phyloP scores from a whole-genome alignment of 2,888 invertebrate genomes.

The Oscheius sp. region DNA sequence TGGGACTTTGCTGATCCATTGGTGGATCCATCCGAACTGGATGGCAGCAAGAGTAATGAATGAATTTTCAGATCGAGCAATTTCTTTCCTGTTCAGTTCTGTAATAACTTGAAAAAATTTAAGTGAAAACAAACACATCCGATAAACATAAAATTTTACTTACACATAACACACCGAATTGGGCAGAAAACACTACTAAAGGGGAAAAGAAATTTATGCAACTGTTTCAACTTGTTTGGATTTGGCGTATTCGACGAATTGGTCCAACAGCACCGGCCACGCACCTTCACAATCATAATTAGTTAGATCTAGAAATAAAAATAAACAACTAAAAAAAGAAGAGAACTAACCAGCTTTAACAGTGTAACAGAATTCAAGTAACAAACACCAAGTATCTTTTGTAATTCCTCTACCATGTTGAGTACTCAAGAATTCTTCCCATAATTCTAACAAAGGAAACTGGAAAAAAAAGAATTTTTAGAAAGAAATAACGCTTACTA shows the following conservation, averaged over 20 bases:
- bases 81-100: too few relatives aligned
- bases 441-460: slow-evolving; percentile 44
- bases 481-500: slow-evolving; percentile 79
- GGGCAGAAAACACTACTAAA: too few relatives aligned
- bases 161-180: too few relatives aligned
- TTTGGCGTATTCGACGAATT: slow-evolving; percentile 82
- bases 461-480: too few relatives aligned
- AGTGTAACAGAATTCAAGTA: slow-evolving; percentile 93
- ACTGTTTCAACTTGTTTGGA: background rate
- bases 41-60: too few relatives aligned
- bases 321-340: background rate
- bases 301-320: slow-evolving; percentile 79
- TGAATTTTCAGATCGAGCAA: too few relatives aligned
- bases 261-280: slow-evolving; percentile 96
- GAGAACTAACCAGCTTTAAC: slow-evolving; percentile 82
- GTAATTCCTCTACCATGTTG: slow-evolving; percentile 82
- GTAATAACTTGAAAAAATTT: too few relatives aligned
- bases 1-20: background rate
- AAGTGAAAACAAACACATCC: too few relatives aligned
- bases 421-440: slow-evolving; percentile 57
- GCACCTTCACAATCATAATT: slow-evolving; percentile 94
- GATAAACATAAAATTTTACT: too few relatives aligned
- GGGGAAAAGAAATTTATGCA: background rate
- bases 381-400: slow-evolving; percentile 97
- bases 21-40: too few relatives aligned